phyloP scores from a whole-genome alignment of 2,888 invertebrate genomes.

The Psococerastis gibbosa region DNA sequence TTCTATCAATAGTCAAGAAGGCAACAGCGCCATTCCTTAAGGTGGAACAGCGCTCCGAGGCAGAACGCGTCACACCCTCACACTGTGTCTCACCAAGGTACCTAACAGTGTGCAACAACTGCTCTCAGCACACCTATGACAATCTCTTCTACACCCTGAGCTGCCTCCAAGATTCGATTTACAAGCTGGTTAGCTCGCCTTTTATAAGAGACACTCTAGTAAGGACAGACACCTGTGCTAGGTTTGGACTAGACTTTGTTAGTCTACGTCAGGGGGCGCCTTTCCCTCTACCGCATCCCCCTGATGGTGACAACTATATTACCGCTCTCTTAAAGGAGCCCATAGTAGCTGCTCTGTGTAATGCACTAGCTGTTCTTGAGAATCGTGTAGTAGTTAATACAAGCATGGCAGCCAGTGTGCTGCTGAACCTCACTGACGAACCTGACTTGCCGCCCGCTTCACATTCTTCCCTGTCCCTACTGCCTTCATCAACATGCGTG shows the following conservation, averaged over 20 bases:
- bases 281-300: conserved; percentile 6
- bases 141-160: conserved; percentile 55
- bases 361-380: conserved; percentile 46
- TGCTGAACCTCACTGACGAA: conserved; percentile 25
- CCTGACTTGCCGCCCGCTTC: conserved; percentile 21
- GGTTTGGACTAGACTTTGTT: conserved; percentile 40
- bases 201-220: conserved; percentile 40
- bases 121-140: conserved; percentile 47
- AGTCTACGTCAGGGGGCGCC: conserved; percentile 9
- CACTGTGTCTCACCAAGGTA: conserved; percentile 53
- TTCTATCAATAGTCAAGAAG: conserved; percentile 80
- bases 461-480: neutral
- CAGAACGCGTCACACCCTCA: conserved; percentile 18
- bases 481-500: conserved; percentile 12
- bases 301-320: conserved; percentile 11
- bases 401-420: conserved; percentile 32
- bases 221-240: conserved; percentile 38
- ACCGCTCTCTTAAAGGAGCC: conserved; percentile 25
- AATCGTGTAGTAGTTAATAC: conserved; percentile 45
- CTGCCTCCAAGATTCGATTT: conserved; percentile 42
- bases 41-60: conserved; percentile 26
- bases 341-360: conserved; percentile 60
- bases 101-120: conserved; percentile 53
- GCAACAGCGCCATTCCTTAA: conserved; percentile 37
- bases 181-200: conserved; percentile 37